A percentile compares a stretch with the other conserved stretches of the same genome.
Conservation (phyloP, 1,140 invertebrate genomes). For the Melitaea cinxia region DNA sequence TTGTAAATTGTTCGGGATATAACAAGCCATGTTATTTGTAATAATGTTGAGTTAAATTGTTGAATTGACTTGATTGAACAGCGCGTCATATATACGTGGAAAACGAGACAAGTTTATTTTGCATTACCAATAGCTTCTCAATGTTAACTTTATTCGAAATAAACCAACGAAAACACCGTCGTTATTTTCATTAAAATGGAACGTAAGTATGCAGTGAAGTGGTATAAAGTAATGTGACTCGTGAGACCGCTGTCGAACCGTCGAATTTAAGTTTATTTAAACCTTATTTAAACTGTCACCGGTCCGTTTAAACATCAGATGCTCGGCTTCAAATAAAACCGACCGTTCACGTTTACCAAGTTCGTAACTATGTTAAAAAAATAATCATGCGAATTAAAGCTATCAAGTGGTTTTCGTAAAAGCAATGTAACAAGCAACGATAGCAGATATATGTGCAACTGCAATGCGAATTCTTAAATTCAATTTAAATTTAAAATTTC, state of each 20-base stretch:
- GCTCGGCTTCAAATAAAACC: slow-evolving; percentile 51
- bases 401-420: not conserved
- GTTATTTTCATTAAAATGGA: slow-evolving; percentile 52
- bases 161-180: slow-evolving; percentile 41
- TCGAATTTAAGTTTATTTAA: slow-evolving; percentile 68
- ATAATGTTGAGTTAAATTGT: slow-evolving; percentile 8
- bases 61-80: slow-evolving; percentile 14
- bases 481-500: not conserved
- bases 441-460: not conserved
- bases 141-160: slow-evolving; percentile 47
- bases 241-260: slow-evolving; percentile 49
- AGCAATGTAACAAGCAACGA: not conserved
- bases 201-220: slow-evolving; percentile 56
- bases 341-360: slow-evolving; percentile 46
- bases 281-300: slow-evolving; percentile 62
- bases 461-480: not conserved
- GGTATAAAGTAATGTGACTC: slow-evolving; percentile 62
- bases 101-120: slow-evolving; percentile 30
- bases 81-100: not conserved
- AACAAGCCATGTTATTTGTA: not conserved
- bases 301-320: slow-evolving; percentile 57
- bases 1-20: too few species aligned
- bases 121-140: slow-evolving; percentile 37
- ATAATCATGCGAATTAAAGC: not conserved
- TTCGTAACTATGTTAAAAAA: slow-evolving; percentile 42